Conservation (phyloP, 1,140 invertebrate genomes). For the Micrasema minimum region DNA sequence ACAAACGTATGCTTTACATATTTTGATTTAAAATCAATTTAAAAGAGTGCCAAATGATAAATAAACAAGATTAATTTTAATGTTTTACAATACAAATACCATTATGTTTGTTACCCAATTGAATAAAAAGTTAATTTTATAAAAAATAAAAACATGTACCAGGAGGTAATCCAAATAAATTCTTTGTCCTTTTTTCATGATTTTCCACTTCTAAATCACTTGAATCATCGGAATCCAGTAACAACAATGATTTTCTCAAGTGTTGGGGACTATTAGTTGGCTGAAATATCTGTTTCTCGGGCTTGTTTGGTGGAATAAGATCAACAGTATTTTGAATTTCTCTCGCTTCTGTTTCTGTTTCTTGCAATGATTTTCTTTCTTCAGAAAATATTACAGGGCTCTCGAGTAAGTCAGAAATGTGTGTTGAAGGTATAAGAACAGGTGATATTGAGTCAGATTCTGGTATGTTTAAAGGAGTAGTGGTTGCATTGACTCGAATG, state of each 20-base stretch:
- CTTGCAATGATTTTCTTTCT: no score
- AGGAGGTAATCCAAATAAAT: slow-evolving; percentile 24
- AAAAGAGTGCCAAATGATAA: no score
- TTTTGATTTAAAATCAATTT: no score
- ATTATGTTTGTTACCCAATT: no score
- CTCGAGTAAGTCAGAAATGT: neutral
- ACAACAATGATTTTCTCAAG: slow-evolving; percentile 4
- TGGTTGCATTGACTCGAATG: neutral
- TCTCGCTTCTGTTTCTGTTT: no score
- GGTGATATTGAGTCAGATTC: neutral
- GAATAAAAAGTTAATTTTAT: no score
- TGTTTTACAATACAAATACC: no score
- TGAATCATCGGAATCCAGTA: slow-evolving; percentile 20
- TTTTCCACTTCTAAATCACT: neutral
- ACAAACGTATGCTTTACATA: no score
- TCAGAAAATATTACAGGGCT: neutral
- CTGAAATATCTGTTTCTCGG: neutral
- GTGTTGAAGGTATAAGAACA: neutral
- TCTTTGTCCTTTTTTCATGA: neutral
- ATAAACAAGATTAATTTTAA: no score
- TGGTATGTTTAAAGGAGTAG: neutral
- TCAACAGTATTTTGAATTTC: no score
- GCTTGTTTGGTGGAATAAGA: no score
- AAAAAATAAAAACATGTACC: slow-evolving; percentile 30
- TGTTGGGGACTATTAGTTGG: neutral